phyloP scores from a whole-genome alignment of 2,888 invertebrate genomes.

The Mamestra brassicae region DNA sequence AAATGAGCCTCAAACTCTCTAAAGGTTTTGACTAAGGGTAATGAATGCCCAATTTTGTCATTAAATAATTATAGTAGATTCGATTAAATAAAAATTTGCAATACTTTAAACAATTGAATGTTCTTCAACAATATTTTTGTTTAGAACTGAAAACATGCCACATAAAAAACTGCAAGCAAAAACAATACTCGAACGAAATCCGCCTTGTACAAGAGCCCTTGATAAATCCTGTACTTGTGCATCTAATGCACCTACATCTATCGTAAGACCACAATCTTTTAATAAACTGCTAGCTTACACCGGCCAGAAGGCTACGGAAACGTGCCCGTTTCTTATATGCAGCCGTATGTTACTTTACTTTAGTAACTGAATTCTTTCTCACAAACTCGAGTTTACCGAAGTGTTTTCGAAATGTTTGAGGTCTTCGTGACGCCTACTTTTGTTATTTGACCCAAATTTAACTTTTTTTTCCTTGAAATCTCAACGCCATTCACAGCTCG shows the following conservation, averaged over 20 bases:
- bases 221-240: slow-evolving; percentile 7
- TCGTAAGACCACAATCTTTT: slow-evolving; percentile 12
- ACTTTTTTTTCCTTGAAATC: not conserved
- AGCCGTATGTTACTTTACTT: slow-evolving; percentile 28
- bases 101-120: no score
- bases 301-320: no score
- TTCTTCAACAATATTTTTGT: no score
- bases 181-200: not conserved
- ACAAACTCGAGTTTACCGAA: slow-evolving; percentile 52
- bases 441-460: slow-evolving; percentile 31
- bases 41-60: no score
- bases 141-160: not conserved
- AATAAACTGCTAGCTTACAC: slow-evolving; percentile 13
- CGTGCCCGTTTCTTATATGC: not conserved
- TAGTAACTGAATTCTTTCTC: slow-evolving; percentile 54
- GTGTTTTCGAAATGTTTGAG: slow-evolving; percentile 53
- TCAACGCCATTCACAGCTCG: no score
- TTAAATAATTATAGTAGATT: no score
- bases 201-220: not conserved
- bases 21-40: no score
- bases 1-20: no score
- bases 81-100: no score
- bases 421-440: slow-evolving; percentile 38
- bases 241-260: slow-evolving; percentile 27
- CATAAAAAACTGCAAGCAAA: not conserved